Evolutionary conservation across 2,888 invertebrate genomes (phyloP).

Genomic region (Drosophila gaucha): DNA sequence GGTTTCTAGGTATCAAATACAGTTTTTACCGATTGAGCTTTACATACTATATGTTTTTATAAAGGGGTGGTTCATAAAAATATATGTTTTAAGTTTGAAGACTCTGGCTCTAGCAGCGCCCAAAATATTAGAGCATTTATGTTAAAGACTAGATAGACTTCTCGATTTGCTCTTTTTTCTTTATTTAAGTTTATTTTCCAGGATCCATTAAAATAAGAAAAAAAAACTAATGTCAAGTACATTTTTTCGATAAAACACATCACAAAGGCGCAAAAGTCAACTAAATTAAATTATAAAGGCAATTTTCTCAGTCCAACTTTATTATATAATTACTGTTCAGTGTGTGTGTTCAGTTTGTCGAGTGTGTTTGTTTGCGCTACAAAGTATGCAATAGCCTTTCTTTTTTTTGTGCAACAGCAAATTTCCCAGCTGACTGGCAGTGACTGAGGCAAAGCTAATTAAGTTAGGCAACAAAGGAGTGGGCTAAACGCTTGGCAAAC

Average conservation of each 20-base stretch:
- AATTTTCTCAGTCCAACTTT: neutral
- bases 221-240: neutral
- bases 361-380: conserved; percentile 14
- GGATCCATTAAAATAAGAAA: neutral
- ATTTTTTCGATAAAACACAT: conserved; percentile 7
- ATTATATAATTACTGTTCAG: neutral
- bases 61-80: too few species aligned
- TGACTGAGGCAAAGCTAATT: conserved; percentile 57
- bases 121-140: too few species aligned
- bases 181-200: conserved; percentile 3
- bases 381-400: conserved; percentile 65
- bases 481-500: conserved; percentile 18
- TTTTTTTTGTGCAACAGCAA: conserved; percentile 31
- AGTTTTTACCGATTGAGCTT: too few species aligned
- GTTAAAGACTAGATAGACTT: too few species aligned
- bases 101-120: too few species aligned
- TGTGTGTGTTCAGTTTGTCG: neutral
- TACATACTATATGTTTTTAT: too few species aligned
- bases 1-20: too few species aligned
- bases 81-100: too few species aligned
- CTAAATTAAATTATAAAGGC: conserved; percentile 35
- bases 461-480: conserved; percentile 53
- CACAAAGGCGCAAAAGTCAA: conserved; percentile 13
- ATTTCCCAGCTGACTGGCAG: conserved; percentile 35
- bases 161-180: too few species aligned